Evolutionary conservation across 1,140 invertebrate species (phyloP), one percentile per base, ranked within the genome.

Genomic region (Maconellicoccus hirsutus): DNA sequence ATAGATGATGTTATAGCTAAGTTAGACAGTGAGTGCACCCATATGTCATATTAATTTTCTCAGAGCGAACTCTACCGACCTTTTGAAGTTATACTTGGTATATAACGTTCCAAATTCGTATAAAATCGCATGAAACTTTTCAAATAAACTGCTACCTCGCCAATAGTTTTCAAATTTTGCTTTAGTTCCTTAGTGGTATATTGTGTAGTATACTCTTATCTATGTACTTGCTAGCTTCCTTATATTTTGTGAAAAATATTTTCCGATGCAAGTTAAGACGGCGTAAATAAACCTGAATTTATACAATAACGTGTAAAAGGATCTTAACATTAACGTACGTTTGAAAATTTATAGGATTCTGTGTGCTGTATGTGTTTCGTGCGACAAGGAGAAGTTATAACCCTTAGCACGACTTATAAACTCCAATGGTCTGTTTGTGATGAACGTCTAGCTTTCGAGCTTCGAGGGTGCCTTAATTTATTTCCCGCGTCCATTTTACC

Each of bases 221-320:
- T 52, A 52, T 52, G 6, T 6, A 52, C 42, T 52, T 3, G 42
- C 42, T 52, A 14, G 42, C 42, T 19, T 8, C 3, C 16, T 52
- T 52, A 52, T 52, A 52, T 52, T 52, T 19, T 14, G 3, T 8
- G 42, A 52, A 52, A 52, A 52, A 52, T 52, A 52, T 52, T 52
- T 52, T 16, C 42, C 42, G 42, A 52, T 52, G 42, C 42, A 19
- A 52, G 42, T 52, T 52, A 6, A 52, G 42, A 52, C 42, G n/a
- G 42, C 42, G 42, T 52, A 52, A 52, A 52, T 52, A 52, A 52
- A 52, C 42, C 42, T 52, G 42, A 52, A 52, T 52, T 52, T 52
- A 52, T 52, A 52, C 16, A 52, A 52, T 52, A 52, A 6, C 42
- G 42, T 52, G 42, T 52, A 52, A 52, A 52, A 52, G 42, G 42